Percentiles rank a stretch among this genome's conserved stretches.
Evolutionary conservation across 2,797 vertebrate genomes (phyloP).

Genomic region (Gambelia wislizenii): DNA sequence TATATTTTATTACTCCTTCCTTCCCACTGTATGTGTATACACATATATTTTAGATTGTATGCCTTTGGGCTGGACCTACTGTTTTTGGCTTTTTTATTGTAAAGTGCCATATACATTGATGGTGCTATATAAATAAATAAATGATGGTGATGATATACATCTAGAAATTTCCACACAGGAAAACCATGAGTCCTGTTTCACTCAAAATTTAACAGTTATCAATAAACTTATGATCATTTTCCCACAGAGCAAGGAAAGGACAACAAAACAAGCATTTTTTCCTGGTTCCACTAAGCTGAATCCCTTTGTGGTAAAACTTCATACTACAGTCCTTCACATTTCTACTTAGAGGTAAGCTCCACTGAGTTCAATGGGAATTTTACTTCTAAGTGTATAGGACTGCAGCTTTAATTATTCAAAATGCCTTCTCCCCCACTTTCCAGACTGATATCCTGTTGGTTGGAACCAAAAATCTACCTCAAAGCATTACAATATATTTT

Average conservation of each 20-base stretch:
- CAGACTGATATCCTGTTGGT: neutral
- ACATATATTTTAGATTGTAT: too few species aligned
- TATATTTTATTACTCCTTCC: too few species aligned
- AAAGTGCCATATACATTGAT: too few species aligned
- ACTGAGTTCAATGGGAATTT: neutral
- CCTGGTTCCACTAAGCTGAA: neutral
- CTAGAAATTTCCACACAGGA: neutral
- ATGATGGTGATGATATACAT: too few species aligned
- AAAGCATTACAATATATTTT: too few species aligned
- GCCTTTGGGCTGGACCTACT: too few species aligned
- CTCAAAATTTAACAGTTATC: neutral
- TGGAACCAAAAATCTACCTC: neutral
- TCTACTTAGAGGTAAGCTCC: neutral
- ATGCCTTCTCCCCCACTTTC: neutral
- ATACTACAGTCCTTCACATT: neutral
- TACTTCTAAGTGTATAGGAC: neutral
- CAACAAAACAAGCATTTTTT: neutral
- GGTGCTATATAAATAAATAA: too few species aligned
- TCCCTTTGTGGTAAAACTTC: neutral
- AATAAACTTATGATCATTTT: neutral
- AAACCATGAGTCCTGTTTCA: too few species aligned
- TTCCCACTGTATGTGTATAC: too few species aligned
- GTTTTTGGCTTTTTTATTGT: too few species aligned
- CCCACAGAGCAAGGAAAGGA: neutral
- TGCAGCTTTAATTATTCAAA: neutral